Base-by-base conservation (phyloP, 2,797 vertebrate species). In the Spinus olivaceus region DNA sequence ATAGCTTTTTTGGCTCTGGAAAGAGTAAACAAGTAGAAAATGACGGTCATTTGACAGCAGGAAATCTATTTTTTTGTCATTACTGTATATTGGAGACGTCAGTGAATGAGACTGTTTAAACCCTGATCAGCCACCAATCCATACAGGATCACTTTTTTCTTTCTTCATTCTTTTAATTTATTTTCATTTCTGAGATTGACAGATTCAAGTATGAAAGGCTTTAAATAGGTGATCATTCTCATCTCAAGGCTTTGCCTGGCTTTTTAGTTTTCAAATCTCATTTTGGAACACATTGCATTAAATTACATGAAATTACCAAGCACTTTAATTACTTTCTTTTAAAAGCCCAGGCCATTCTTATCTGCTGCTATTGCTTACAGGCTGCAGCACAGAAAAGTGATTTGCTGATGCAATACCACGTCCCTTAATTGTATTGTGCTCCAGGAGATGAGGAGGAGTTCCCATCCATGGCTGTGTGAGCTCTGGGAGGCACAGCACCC, bases 21-120 rank as follows among this genome's bases (percentile, higher is more conserved):
- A 74, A 64, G 56, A 84, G 56, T 92, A 95, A 96, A 92, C 92
- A 95, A 70, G 66, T 77, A 63, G 86, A 82, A 88, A 95, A 90
- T 86, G 86, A 79, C 57, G 77, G 81, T 93, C 88, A 95, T 92
- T 87, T 90, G 86, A 90, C 66, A 84, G 71, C 74, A 81, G 69
- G 35, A 94, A 94, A 80, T 88, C 39, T 88, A 69, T 83, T 92
- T 93, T 61, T 80, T 88, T 94, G 60, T 91, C 60, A 66, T 80
- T 90, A 77, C 56, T 35, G 63, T 86, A 14, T 92, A 91, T 93
- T 92, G 88, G 67, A 84, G 49, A 79, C 61, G 77, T 69, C 54
- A 69, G 69, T 81, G 89, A 94, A 88, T 69, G 90, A 85, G 73
- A 67, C 53, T 90, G 85, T 74, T 94, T 81, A 95, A 95, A 86